These are phyloP conservation scores for Beroe forskalii DNA, from an alignment of 37 sponge, comb jelly and placozoan species.

Conservation along the genomic window DNA sequence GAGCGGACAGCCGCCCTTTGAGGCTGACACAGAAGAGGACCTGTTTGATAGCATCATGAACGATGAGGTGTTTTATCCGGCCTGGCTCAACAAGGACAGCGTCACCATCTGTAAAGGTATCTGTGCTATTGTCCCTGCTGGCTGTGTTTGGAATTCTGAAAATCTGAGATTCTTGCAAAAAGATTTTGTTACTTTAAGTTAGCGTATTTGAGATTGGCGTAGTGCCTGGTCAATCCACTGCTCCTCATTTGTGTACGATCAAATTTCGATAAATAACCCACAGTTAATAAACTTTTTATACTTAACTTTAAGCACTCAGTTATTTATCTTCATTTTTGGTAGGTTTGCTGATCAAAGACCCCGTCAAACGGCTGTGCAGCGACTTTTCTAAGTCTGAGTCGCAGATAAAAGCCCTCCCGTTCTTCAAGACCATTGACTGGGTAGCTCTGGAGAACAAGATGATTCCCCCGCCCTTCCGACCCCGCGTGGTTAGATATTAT, in stretches of 20 bases:
- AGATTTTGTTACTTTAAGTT: no score
- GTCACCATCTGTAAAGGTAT: slow-evolving; percentile 86
- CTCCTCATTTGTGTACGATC: no score
- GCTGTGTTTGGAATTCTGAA: no score
- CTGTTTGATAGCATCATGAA: slow-evolving; percentile 92
- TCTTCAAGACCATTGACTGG: slow-evolving; percentile 92
- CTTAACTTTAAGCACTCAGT: no score
- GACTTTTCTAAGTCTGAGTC: slow-evolving; percentile 84
- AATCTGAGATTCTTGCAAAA: no score
- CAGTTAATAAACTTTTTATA: no score
- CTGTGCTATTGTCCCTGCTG: no score
- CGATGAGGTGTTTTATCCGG: slow-evolving; percentile 96
- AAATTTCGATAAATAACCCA: no score
- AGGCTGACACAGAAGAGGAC: slow-evolving; percentile 98
- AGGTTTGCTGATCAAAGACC: slow-evolving; percentile 89
- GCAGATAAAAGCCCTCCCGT: slow-evolving; percentile 84
- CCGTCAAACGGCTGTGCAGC: slow-evolving; percentile 82
- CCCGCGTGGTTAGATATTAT: slow-evolving; percentile 94
- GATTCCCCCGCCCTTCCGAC: slow-evolving; percentile 85
- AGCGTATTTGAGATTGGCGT: no score
- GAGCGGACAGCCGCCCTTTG: slow-evolving; percentile 99
- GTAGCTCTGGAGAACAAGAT: slow-evolving; percentile 76
- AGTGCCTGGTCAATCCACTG: no score
- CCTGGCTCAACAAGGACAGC: slow-evolving; percentile 94
- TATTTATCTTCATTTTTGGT: no score